Evolutionary conservation across 2,888 invertebrate species (phyloP), one percentile per base, ranked within the genome.

Genomic region (Tillus elongatus): DNA sequence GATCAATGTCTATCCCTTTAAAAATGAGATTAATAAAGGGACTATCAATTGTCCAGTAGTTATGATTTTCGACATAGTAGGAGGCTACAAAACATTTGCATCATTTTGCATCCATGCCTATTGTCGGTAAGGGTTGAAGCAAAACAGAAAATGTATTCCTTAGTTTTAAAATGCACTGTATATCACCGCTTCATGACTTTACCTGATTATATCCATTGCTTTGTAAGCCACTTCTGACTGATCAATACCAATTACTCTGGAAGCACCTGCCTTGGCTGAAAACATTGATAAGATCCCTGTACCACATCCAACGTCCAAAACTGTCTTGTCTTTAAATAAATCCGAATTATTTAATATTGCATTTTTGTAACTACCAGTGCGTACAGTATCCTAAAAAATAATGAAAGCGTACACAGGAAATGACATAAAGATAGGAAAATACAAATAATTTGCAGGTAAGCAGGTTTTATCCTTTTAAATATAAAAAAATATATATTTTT

Each of bases 271-370:
- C 57, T 87, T 81, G 8, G 93, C 95, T 46, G 91, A 87, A 71
- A 99, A 98, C 90, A 99, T 93, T 9, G 95, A 95, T 13, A 99
- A 69, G 49, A 98, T 96, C 15, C 93, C 91, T 1, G 97, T 97
- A 13, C 98, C 98, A 66, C 96, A 96, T 19, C 98, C 98, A 37
- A 99, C 80, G 70, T 98, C 98, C 41, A 98, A 68, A 12, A 98
- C 89, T 13, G 77, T 68, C 66, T 91, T 91, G 27, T 77, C 79
- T 51, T 70, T 69, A 35, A 93, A 73, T 37, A 74, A 66, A 16
- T 75, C 71, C 15, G 69, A 67, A 60, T 93, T 93, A 11, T 75
- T 73, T 33, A 84, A 57, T 45, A 95, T 80, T 13, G 92, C 89
- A 65, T 87, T 77, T 50, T 82, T 73, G 57, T 96, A 96, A 48